Base-by-base conservation (phyloP, 1,140 invertebrate species). In the Lucilia cuprina region DNA sequence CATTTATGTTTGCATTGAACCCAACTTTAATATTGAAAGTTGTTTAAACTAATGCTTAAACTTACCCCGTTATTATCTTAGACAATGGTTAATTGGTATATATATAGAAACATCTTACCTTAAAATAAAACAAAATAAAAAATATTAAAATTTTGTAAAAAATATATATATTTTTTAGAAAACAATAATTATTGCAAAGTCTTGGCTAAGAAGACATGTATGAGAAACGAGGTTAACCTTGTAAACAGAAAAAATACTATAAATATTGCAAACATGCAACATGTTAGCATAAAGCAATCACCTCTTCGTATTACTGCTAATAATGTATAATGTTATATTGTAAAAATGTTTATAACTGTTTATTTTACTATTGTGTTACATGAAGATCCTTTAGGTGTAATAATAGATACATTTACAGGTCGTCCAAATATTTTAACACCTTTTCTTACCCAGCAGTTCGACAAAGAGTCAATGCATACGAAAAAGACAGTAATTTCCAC, bases 201-300 rank as follows among this genome's bases (percentile, higher is more conserved):
- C 65, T 21, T 25, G 13, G 2, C 19, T 70, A 70, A 70, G 65
- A 70, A 70, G 65, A 70, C 65, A 70, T 70, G 65, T 70, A 70
- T 70, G 65, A 70, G 65, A 70, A 70, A 70, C 65, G 65, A 70
- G 65, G 65, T 70, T 70, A 21, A 21, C 65, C 65, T 70, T 70
- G 19, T 19, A 70, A 70, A 70, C n/a, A 70, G 8, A 0, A 21
- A 0, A 21, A 60, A 60, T 12, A 60, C 17, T 14, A 60, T 60
- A 60, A 14, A 8, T n/a, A 60, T 14, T 60, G n/a, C 0, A 21
- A 70, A 70, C 65, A 70, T 70, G 65, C 65, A 70, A 70, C 65
- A 70, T 70, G 65, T 17, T 60, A n/a, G 55, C 55, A 60, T 60
- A 14, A 12, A 60, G 55, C 55, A 17, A n/a, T n/a, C 13, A 17